Percentiles rank a stretch among this genome's conserved stretches.
These are phyloP conservation scores for Cosmia pyralina DNA, from an alignment of 2,888 invertebrate genomes.

Conservation along the genomic window DNA sequence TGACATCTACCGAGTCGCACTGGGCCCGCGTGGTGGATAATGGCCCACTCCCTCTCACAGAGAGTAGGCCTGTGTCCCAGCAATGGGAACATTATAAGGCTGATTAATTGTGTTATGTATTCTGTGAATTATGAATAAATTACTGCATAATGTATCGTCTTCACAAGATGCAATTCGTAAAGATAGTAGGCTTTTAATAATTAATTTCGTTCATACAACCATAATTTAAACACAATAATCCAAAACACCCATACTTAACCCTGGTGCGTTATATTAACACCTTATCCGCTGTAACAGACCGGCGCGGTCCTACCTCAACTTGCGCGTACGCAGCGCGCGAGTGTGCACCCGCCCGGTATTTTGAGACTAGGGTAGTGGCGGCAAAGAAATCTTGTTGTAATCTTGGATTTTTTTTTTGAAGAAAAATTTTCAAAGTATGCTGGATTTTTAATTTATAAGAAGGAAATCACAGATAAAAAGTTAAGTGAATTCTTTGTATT, in stretches of 20 bases:
- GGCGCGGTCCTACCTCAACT: constrained; percentile 77
- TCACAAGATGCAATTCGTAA: no score
- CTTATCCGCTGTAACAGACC: constrained; percentile 61
- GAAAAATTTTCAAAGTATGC: no score
- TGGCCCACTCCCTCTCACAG: no score
- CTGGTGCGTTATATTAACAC: constrained; percentile 56
- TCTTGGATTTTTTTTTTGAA: background rate
- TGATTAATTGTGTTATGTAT: no score
- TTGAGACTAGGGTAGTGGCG: constrained; percentile 79
- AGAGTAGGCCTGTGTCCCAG: no score
- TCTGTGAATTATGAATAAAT: no score
- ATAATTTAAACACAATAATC: background rate
- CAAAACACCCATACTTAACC: constrained; percentile 26
- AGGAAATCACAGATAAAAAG: background rate
- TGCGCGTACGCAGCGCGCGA: constrained; percentile 67
- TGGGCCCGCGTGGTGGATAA: no score
- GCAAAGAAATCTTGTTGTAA: constrained; percentile 60
- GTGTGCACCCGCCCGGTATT: constrained; percentile 79
- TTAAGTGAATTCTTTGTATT: background rate
- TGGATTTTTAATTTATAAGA: background rate
- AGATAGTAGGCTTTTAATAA: no score
- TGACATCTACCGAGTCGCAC: no score
- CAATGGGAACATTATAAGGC: no score
- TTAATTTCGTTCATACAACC: background rate
- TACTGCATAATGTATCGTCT: no score